Percentiles rank a stretch among this genome's conserved stretches.
phyloP scores from a whole-genome alignment of 1,140 invertebrate genomes.

The Cecropterus lyciades region DNA sequence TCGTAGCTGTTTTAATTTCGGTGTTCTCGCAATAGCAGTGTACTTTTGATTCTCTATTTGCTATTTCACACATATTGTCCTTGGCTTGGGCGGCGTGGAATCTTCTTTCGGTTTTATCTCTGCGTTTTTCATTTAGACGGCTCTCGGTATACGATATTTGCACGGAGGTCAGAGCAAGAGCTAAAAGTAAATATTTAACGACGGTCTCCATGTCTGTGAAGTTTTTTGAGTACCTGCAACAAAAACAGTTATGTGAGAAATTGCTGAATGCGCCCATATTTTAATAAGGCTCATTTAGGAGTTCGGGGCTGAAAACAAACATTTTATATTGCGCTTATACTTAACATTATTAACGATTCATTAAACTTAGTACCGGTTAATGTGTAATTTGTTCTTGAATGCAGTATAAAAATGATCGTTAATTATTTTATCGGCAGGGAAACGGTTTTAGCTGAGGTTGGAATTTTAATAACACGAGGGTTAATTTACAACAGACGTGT shows the following conservation, averaged over 20 bases:
- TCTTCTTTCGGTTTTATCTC: slow-evolving; percentile 77
- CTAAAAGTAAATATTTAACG: slow-evolving; percentile 79
- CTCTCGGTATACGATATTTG: slow-evolving; percentile 81
- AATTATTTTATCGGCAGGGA: slow-evolving; percentile 14
- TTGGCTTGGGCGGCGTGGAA: slow-evolving; percentile 63
- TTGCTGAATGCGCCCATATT: slow-evolving; percentile 1
- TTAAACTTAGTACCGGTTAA: slow-evolving; percentile 14
- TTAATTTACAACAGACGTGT: slow-evolving; percentile 16
- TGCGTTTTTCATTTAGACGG: slow-evolving; percentile 79
- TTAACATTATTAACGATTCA: slow-evolving; percentile 15
- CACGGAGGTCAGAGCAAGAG: slow-evolving; percentile 76
- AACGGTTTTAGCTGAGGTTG: slow-evolving; percentile 19
- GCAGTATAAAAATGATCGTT: slow-evolving; percentile 14
- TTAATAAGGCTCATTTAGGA: not conserved
- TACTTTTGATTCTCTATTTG: slow-evolving; percentile 77
- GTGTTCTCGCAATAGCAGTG: slow-evolving; percentile 81
- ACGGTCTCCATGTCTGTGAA: slow-evolving; percentile 67
- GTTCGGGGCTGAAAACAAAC: not conserved
- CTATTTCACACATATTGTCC: slow-evolving; percentile 80
- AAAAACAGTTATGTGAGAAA: slow-evolving; percentile 48
- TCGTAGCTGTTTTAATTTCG: slow-evolving; percentile 68
- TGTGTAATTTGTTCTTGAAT: slow-evolving; percentile 9
- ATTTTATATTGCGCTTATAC: not conserved
- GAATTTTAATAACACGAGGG: slow-evolving; percentile 6
- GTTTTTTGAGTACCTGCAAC: slow-evolving; percentile 70